phyloP scores from a whole-genome alignment of 92 coral and sea anemone species.

The Metridium senile region DNA sequence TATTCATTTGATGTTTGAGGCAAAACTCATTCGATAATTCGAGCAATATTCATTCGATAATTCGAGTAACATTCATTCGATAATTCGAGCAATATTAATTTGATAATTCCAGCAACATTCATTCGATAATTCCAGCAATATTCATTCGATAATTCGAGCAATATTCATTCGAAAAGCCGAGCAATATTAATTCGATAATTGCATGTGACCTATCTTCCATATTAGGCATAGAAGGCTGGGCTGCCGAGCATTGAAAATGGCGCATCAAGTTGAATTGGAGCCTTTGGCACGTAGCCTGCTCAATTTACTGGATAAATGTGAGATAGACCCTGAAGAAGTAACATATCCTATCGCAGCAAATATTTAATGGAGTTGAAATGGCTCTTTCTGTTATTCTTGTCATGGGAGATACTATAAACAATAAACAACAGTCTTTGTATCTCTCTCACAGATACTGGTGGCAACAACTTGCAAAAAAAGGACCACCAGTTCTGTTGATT shows the following conservation, averaged over 20 bases:
- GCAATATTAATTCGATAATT: not conserved
- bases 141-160: not conserved
- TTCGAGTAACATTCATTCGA: not conserved
- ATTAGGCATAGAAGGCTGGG: not conserved
- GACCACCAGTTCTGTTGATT: no score
- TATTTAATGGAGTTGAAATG: constrained; percentile 17
- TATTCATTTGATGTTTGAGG: no score
- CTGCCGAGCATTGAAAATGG: constrained; percentile 8
- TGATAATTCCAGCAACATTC: not conserved
- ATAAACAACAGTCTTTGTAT: constrained; percentile 52
- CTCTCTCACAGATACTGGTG: constrained; percentile 52
- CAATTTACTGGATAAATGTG: constrained; percentile 40
- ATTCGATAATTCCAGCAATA: not conserved
- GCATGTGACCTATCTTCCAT: no score
- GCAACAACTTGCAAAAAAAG: constrained; percentile 47
- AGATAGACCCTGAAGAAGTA: constrained; percentile 30
- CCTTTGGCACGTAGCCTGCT: constrained; percentile 24
- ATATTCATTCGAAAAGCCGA: not conserved
- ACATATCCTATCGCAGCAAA: constrained; percentile 39
- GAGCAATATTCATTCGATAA: not conserved
- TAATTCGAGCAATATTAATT: not conserved
- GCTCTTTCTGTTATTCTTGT: constrained; percentile 35
- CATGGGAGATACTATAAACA: constrained; percentile 34
- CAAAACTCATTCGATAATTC: no score
- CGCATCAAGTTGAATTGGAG: constrained; percentile 35